Conservation (phyloP, 1,140 invertebrate genomes). For the Agrilus planipennis region DNA sequence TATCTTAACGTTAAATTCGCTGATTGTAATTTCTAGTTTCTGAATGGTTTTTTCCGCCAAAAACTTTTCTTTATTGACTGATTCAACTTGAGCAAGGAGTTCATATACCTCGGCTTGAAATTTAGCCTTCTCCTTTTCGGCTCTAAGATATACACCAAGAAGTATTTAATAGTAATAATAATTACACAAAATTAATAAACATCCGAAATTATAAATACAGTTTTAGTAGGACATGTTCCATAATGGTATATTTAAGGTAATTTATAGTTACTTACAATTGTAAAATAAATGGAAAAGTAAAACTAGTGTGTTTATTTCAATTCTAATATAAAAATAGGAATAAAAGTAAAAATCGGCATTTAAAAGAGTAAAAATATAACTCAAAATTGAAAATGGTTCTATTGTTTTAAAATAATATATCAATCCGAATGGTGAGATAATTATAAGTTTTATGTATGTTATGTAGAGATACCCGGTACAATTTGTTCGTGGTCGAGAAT, state of each 20-base stretch:
- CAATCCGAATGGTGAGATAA: too few species aligned
- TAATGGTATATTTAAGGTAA: neutral
- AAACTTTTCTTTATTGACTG: conserved; percentile 82
- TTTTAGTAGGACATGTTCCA: neutral
- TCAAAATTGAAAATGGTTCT: too few species aligned
- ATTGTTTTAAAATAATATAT: too few species aligned
- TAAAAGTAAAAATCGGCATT: too few species aligned
- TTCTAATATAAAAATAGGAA: neutral
- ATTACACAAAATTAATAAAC: too few species aligned
- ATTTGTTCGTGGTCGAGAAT: too few species aligned
- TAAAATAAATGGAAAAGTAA: neutral
- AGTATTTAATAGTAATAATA: too few species aligned
- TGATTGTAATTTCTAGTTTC: conserved; percentile 78
- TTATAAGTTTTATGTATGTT: too few species aligned
- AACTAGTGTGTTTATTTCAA: neutral
- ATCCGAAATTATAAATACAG: neutral
- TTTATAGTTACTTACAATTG: neutral
- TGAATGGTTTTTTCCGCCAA: conserved; percentile 77
- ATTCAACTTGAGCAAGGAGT: conserved; percentile 84
- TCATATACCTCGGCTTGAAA: conserved; percentile 95
- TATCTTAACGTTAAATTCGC: conserved; percentile 84
- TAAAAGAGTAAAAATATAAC: too few species aligned
- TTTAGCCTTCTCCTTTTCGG: conserved; percentile 92
- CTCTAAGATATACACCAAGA: too few species aligned
- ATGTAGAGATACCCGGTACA: too few species aligned